A percentile compares a stretch with the other conserved stretches of the same genome.
phyloP scores from a whole-genome alignment of 2,888 invertebrate genomes.

The Noctua pronuba region DNA sequence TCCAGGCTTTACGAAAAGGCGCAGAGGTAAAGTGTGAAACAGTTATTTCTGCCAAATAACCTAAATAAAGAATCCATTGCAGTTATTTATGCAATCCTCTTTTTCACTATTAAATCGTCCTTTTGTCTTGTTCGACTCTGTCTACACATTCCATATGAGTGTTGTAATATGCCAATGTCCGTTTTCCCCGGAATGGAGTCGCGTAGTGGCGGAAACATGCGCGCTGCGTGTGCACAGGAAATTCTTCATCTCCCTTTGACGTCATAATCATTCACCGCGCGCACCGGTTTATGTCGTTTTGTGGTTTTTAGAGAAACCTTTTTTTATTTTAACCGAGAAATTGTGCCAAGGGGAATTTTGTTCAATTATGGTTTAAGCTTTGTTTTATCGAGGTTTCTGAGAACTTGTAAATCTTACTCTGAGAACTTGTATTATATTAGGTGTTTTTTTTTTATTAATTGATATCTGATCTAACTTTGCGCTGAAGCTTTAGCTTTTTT shows the following conservation, averaged over 20 bases:
- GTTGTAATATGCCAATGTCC: not conserved
- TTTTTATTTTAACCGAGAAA: not conserved
- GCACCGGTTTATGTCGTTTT: not conserved
- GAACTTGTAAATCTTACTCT: not conserved
- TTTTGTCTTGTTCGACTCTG: not conserved
- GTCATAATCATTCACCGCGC: not conserved
- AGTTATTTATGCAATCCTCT: not conserved
- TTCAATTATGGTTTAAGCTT: not conserved
- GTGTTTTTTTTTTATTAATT: too few relatives aligned
- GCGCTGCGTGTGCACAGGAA: not conserved
- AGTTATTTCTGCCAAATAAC: too few relatives aligned
- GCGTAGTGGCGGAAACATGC: not conserved
- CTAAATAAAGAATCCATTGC: not conserved
- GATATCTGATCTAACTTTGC: too few relatives aligned
- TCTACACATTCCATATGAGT: not conserved
- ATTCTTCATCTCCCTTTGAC: slow-evolving; percentile 12
- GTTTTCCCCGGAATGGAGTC: too few relatives aligned
- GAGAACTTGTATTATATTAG: not conserved
- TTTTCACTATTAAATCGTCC: not conserved
- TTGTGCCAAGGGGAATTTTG: not conserved
- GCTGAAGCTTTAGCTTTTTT: too few relatives aligned
- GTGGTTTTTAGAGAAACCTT: not conserved
- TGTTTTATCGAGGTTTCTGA: not conserved
- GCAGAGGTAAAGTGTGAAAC: too few relatives aligned
- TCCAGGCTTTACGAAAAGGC: too few relatives aligned